These are phyloP conservation scores for Verasper variegatus DNA, from an alignment of 2,113 vertebrate species.

Conservation along the genomic window DNA sequence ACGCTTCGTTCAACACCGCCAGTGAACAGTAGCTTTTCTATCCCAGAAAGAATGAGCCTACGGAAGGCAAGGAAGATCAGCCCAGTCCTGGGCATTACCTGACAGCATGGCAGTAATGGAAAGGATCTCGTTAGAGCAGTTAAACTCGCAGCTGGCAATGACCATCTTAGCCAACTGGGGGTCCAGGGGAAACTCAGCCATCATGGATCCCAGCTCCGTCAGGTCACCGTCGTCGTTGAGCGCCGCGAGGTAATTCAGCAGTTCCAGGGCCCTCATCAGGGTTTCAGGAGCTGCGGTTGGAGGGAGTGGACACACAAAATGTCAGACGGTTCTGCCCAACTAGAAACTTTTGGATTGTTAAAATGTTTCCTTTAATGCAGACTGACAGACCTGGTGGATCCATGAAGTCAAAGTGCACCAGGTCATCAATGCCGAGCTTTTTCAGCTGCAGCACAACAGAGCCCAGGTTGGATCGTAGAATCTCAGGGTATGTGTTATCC, in stretches of 20 bases:
- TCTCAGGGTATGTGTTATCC: conserved; percentile 99
- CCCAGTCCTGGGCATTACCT: conserved; percentile 94
- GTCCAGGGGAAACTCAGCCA: conserved; percentile 98
- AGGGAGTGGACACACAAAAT: not conserved
- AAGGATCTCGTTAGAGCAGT: conserved; percentile 99
- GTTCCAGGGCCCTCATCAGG: conserved; percentile 97
- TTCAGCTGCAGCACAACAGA: conserved; percentile 98
- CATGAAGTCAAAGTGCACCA: conserved; percentile 99
- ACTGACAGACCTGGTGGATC: conserved; percentile 92
- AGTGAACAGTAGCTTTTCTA: conserved; percentile 5
- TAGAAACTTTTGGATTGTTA: not conserved
- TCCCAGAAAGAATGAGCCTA: conserved; percentile 33
- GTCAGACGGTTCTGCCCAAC: not conserved
- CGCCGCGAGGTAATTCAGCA: conserved; percentile 97
- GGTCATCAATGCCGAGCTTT: conserved; percentile 98
- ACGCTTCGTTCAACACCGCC: not conserved
- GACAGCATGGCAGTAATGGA: conserved; percentile 99
- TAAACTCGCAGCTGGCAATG: conserved; percentile 99
- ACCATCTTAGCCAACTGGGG: conserved; percentile 99
- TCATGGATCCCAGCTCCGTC: conserved; percentile 99
- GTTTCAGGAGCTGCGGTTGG: conserved; percentile 92
- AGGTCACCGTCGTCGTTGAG: conserved; percentile 98
- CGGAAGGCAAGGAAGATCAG: conserved; percentile 60
- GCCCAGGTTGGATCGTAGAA: conserved; percentile 96
- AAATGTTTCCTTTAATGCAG: not conserved